phyloP scores from a whole-genome alignment of 2,888 invertebrate genomes.

The Oxytorus armatus region DNA sequence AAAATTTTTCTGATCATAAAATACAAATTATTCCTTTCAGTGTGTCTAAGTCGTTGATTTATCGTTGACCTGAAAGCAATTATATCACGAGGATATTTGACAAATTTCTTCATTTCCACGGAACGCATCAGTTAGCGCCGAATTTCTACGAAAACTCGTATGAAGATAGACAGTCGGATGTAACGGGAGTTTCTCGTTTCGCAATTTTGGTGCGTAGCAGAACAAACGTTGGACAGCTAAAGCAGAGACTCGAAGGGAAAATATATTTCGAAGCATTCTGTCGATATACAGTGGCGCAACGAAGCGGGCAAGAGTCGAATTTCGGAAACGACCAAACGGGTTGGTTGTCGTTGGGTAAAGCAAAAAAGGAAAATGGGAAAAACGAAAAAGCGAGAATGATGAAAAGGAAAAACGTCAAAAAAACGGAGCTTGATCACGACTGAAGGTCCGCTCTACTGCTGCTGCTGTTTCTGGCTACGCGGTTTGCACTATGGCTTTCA shows the following conservation, averaged over 20 bases:
- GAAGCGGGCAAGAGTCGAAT: constrained; percentile 1
- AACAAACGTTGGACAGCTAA: not conserved
- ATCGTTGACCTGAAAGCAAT: not conserved
- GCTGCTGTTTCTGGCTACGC: constrained; percentile 50
- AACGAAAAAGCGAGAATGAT: constrained; percentile 40
- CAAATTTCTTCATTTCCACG: not conserved
- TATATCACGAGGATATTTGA: not conserved
- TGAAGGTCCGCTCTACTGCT: constrained; percentile 35
- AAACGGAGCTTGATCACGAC: constrained; percentile 44
- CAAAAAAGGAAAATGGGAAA: constrained; percentile 17
- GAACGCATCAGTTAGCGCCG: not conserved
- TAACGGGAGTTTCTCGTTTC: not conserved
- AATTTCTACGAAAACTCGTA: not conserved
- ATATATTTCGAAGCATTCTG: constrained; percentile 16
- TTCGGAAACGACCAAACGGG: constrained; percentile 16
- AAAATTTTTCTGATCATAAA: too few relatives aligned
- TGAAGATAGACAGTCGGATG: not conserved
- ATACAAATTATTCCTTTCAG: too few relatives aligned
- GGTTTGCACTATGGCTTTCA: constrained; percentile 51
- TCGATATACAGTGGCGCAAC: constrained; percentile 4
- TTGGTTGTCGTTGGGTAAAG: constrained; percentile 25
- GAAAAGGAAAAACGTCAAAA: constrained; percentile 26
- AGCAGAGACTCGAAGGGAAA: constrained; percentile 27
- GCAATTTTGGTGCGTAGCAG: constrained; percentile 14
- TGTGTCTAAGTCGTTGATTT: not conserved